These are phyloP conservation scores for Euphysa ruthae DNA, from an alignment of 30 jellyfish, hydroid and myxozoan genomes.

Conservation along the genomic window DNA sequence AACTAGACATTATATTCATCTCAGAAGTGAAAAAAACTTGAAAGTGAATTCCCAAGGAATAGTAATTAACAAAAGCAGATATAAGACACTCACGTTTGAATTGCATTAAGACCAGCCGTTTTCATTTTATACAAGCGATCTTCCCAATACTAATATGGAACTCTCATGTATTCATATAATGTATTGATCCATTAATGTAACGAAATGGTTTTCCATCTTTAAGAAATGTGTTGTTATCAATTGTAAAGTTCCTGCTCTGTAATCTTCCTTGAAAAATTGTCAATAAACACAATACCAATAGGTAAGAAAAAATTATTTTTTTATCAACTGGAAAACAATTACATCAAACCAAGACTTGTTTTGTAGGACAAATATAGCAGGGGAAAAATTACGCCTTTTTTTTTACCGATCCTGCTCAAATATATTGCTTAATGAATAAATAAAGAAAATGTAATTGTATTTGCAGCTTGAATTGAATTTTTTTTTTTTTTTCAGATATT, in stretches of 20 bases:
- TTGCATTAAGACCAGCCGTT: slow-evolving; percentile 86
- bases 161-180: slow-evolving; percentile 83
- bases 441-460: too few relatives aligned
- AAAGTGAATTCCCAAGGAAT: background rate
- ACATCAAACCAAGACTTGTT: too few relatives aligned
- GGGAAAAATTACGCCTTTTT: too few relatives aligned
- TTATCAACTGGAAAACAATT: too few relatives aligned
- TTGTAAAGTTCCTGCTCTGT: slow-evolving; percentile 52
- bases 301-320: too few relatives aligned
- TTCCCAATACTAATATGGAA: slow-evolving; percentile 71
- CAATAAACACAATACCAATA: too few relatives aligned
- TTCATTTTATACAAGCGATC: slow-evolving; percentile 62
- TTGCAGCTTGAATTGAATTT: too few relatives aligned
- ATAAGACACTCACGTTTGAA: slow-evolving; percentile 72
- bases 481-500: too few relatives aligned
- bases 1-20: background rate
- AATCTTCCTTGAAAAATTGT: background rate
- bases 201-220: slow-evolving; percentile 89
- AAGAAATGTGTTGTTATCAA: slow-evolving; percentile 56
- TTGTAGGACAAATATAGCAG: too few relatives aligned
- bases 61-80: background rate
- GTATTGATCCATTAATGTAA: slow-evolving; percentile 81
- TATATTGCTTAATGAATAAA: too few relatives aligned
- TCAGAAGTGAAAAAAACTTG: background rate
- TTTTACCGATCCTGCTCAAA: too few relatives aligned